A percentile compares a stretch with the other conserved stretches of the same genome.
phyloP scores from a whole-genome alignment of 2,888 invertebrate species.

The Dasypogon diadema region DNA sequence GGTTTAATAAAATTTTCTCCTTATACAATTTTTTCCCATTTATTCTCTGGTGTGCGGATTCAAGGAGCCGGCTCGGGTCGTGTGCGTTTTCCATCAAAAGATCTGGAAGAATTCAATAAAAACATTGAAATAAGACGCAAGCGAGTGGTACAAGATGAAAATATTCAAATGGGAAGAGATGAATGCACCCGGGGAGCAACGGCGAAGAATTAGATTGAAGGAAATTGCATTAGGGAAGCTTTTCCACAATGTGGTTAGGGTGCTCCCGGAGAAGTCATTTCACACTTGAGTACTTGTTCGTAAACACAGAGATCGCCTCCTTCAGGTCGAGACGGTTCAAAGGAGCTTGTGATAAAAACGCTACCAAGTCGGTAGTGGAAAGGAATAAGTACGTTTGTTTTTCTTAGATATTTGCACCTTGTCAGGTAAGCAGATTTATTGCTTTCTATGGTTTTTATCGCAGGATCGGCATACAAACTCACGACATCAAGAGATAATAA shows the following conservation, averaged over 20 bases:
- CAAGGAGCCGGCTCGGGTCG: slow-evolving; percentile 5
- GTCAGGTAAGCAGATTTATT: no score
- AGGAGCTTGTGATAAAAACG: background rate
- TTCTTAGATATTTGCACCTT: background rate
- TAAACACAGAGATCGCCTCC: background rate
- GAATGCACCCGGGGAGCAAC: slow-evolving; percentile 15
- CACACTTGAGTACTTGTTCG: background rate
- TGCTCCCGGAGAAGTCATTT: slow-evolving; percentile 10
- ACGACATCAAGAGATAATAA: no score
- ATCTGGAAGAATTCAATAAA: slow-evolving; percentile 35
- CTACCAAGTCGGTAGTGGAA: background rate
- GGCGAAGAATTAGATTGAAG: slow-evolving; percentile 3
- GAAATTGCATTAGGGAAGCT: slow-evolving; percentile 22
- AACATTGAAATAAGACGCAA: slow-evolving; percentile 8
- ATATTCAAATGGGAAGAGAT: background rate
- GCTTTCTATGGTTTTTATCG: no score
- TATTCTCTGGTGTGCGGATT: background rate
- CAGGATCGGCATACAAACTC: no score
- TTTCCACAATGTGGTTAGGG: background rate
- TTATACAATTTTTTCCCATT: background rate
- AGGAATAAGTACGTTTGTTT: background rate
- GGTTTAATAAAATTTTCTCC: slow-evolving; percentile 25
- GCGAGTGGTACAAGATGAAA: background rate
- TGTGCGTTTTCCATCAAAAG: slow-evolving; percentile 14
- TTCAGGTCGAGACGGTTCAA: background rate